Base-by-base conservation (phyloP, 1,140 invertebrate genomes). In the Temnothorax longispinosus region DNA sequence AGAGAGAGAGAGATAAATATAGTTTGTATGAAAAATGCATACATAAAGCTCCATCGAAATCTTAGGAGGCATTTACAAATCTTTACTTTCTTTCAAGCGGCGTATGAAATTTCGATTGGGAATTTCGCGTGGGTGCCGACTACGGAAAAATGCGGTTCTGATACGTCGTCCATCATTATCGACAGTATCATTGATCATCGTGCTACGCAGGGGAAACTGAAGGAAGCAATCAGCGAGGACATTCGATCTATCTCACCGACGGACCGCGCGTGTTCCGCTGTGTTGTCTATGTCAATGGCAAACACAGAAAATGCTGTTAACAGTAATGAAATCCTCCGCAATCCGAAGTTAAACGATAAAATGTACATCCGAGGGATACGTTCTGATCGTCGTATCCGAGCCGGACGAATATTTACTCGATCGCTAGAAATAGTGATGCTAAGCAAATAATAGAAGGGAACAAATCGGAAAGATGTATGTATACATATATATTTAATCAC, bases 171-270 rank as follows among this genome's bases (percentile, higher is more conserved):
- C 88, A 81, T 90, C 88, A 87, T 65, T 71, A 82, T 89, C 47
- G 87, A 90, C 88, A 89, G 41, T 86, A 85, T 89, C 87, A 90
- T 90, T 89, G 88, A 90, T 90, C 88, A 90, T 89, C 77, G 76
- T 35, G 44, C 21, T 64, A 52, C 65, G 52, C 5, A 64, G 50
- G 27, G 21, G 56, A 35, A 62, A 81, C 64, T 65, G 88, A 90
- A 89, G 87, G 86, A 90, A 89, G 87, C 88, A 89, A 90, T 90
- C 88, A 90, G 78, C 65, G 52, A 15, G 87, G 84, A 89, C 84
- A 69, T 90, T 89, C 88, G 76, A 90, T 82, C 88, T 78, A 85
- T 89, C 88, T 82, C 88, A 52, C 71, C 67, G 64, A 81, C 64
- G 64, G 62, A 82, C 58, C 71, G 32, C 54, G 65, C 87, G 72